These are phyloP conservation scores for Isaurus tuberculatus DNA, from an alignment of 92 coral and sea anemone genomes.

Conservation along the genomic window DNA sequence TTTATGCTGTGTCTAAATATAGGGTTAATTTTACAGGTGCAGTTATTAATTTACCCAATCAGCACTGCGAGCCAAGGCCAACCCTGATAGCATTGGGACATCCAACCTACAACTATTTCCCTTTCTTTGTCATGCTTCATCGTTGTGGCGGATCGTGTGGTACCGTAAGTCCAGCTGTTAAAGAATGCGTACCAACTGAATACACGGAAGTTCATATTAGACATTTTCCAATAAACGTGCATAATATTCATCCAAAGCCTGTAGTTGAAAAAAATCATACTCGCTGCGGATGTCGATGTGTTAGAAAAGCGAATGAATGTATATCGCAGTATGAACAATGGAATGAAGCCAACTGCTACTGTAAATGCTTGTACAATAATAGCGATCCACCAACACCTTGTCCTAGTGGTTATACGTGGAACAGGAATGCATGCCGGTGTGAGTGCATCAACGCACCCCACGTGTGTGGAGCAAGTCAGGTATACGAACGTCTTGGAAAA, in stretches of 20 bases:
- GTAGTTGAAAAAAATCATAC: constrained; percentile 46
- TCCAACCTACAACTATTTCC: constrained; percentile 30
- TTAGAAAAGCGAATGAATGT: constrained; percentile 23
- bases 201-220: constrained; percentile 6
- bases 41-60: background rate
- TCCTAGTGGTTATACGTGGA: constrained; percentile 43
- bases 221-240: background rate
- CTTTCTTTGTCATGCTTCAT: constrained; percentile 47
- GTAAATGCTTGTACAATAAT: constrained; percentile 31
- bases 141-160: constrained; percentile 58
- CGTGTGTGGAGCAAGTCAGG: constrained; percentile 8
- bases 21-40: background rate
- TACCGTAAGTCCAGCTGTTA: background rate
- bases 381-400: constrained; percentile 44
- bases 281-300: constrained; percentile 30
- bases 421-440: constrained; percentile 22
- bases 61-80: constrained; percentile 35
- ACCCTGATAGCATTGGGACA: constrained; percentile 37
- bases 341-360: constrained; percentile 20
- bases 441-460: constrained; percentile 20
- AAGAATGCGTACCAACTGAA: constrained; percentile 11
- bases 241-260: background rate
- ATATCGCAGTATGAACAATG: constrained; percentile 16
- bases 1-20: background rate
- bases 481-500: background rate